phyloP scores from a whole-genome alignment of 1,140 invertebrate genomes.

The Diorhabda elongata region DNA sequence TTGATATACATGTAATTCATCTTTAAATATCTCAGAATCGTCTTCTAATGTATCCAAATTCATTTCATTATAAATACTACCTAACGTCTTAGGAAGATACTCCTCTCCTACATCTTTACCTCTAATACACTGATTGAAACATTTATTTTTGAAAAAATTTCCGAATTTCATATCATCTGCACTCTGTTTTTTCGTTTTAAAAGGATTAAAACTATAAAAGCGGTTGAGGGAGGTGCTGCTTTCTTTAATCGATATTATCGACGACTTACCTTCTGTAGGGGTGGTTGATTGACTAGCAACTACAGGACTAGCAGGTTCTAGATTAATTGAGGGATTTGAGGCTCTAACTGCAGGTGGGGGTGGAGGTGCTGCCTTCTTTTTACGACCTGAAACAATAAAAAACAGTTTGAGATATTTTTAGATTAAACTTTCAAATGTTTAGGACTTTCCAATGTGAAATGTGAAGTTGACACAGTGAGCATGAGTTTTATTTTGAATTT shows the following conservation, averaged over 20 bases:
- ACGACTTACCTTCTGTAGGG: slow-evolving; percentile 20
- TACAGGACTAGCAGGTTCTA: slow-evolving; percentile 44
- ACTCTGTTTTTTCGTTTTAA: slow-evolving; percentile 8
- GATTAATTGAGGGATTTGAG: slow-evolving; percentile 30
- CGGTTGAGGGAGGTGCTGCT: not conserved
- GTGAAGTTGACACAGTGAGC: too few relatives aligned
- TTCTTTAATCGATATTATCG: not conserved
- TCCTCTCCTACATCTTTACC: not conserved
- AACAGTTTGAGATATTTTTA: not conserved
- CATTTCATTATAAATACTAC: not conserved
- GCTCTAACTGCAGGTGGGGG: slow-evolving; percentile 37
- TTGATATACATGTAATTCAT: not conserved
- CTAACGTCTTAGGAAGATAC: not conserved
- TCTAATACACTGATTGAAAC: slow-evolving; percentile 9
- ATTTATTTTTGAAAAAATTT: slow-evolving; percentile 3
- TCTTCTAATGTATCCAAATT: not conserved
- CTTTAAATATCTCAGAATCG: not conserved
- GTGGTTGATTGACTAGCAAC: slow-evolving; percentile 44
- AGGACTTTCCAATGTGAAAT: too few relatives aligned
- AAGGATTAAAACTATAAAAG: not conserved
- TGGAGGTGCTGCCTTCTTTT: slow-evolving; percentile 47
- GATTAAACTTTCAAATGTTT: too few relatives aligned
- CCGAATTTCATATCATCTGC: slow-evolving; percentile 1
- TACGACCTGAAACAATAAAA: slow-evolving; percentile 40
- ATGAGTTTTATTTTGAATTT: too few relatives aligned